These are phyloP conservation scores for Argyresthia albistria DNA, from an alignment of 2,888 invertebrate genomes.

Conservation along the genomic window DNA sequence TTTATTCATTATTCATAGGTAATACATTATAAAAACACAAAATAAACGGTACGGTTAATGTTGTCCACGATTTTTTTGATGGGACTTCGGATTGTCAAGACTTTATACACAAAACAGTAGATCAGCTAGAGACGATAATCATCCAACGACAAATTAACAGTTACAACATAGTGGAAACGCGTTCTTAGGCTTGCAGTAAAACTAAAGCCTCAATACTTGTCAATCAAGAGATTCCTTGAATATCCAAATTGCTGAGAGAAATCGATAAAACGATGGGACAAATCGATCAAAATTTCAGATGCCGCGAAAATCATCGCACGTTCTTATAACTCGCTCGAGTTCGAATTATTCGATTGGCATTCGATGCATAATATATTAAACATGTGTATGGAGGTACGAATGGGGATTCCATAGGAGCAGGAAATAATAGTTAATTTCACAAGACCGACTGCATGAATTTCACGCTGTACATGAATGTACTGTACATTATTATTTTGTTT, in stretches of 20 bases:
- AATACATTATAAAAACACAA: no score
- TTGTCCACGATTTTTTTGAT: no score
- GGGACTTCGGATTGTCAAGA: no score
- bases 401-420: background rate
- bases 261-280: no score
- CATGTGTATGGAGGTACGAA: background rate
- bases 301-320: constrained; percentile 26
- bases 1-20: no score
- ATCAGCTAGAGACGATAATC: no score
- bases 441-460: background rate
- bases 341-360: constrained; percentile 20
- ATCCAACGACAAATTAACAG: background rate
- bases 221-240: background rate
- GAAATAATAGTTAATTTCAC: no score
- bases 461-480: no score
- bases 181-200: background rate
- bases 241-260: background rate
- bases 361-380: constrained; percentile 34
- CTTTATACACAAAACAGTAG: no score
- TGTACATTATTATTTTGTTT: no score
- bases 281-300: no score
- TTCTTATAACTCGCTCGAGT: constrained; percentile 12
- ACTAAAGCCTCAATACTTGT: background rate
- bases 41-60: no score
- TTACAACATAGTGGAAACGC: background rate